Conservation (phyloP, 1,140 invertebrate genomes). For the Hyphantria cunea region DNA sequence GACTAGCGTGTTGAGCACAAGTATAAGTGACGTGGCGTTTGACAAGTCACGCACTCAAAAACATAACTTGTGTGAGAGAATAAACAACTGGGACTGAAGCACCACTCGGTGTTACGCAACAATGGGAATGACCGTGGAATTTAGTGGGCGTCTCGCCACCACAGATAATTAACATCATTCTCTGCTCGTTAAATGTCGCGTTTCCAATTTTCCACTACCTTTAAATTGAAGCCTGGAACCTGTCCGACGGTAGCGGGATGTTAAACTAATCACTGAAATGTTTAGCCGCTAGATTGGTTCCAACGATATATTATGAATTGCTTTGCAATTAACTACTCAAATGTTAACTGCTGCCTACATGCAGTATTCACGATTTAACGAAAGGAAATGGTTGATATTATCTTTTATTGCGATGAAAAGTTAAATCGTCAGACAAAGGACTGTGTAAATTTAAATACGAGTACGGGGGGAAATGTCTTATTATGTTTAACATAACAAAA, state of each 20-base stretch:
- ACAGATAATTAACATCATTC: slow-evolving; percentile 28
- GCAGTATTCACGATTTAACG: slow-evolving; percentile 1
- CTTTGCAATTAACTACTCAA: slow-evolving; percentile 10
- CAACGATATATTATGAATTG: slow-evolving; percentile 23
- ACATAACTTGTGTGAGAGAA: slow-evolving; percentile 47
- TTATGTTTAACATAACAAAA: too few species aligned
- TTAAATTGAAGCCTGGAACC: slow-evolving; percentile 20
- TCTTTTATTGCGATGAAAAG: slow-evolving; percentile 1
- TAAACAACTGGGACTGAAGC: slow-evolving; percentile 40
- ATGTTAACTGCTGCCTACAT: slow-evolving; percentile 18
- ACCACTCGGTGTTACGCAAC: slow-evolving; percentile 22
- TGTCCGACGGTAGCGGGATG: slow-evolving; percentile 17
- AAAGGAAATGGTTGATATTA: slow-evolving; percentile 12
- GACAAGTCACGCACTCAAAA: slow-evolving; percentile 51
- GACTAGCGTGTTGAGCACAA: slow-evolving; percentile 16
- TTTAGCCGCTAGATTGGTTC: slow-evolving; percentile 20
- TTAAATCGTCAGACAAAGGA: neutral
- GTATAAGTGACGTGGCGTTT: slow-evolving; percentile 43
- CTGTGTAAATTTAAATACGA: too few species aligned
- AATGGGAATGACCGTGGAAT: slow-evolving; percentile 19
- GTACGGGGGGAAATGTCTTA: too few species aligned
- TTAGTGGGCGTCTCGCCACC: slow-evolving; percentile 23
- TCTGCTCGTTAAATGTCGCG: slow-evolving; percentile 22
- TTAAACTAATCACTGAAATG: slow-evolving; percentile 25
- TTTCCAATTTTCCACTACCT: slow-evolving; percentile 29